Conservation (phyloP, 2,113 vertebrate species). For the Macroglossus sobrinus region DNA sequence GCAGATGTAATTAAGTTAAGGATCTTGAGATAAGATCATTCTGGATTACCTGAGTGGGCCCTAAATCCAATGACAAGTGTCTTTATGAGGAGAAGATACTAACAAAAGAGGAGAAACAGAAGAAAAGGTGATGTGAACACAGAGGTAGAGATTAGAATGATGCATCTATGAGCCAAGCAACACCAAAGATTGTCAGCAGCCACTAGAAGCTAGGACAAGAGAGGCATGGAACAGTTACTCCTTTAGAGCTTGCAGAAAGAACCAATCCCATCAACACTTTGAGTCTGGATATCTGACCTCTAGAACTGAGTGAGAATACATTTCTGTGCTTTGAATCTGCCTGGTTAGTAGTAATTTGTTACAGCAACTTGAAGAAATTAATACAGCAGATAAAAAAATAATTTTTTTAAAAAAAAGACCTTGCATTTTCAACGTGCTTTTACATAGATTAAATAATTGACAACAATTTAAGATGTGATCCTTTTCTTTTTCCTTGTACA, state of each 20-base stretch:
- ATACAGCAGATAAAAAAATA: not conserved
- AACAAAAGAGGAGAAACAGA: not conserved
- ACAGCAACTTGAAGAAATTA: not conserved
- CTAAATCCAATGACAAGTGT: not conserved
- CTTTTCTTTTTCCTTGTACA: not conserved
- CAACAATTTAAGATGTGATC: not conserved
- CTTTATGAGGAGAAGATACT: not conserved
- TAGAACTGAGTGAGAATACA: not conserved
- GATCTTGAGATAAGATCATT: not conserved
- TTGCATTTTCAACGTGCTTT: not conserved
- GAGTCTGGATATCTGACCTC: not conserved
- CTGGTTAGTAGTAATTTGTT: not conserved
- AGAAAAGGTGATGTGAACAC: not conserved
- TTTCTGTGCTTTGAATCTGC: not conserved
- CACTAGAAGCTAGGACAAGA: not conserved
- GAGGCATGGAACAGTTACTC: not conserved
- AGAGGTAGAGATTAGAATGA: not conserved
- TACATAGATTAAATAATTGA: not conserved
- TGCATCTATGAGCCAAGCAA: not conserved
- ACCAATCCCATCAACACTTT: not conserved
- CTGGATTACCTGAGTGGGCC: not conserved
- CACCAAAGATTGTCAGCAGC: fast-evolving
- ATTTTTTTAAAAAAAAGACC: not conserved
- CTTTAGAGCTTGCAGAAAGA: not conserved
- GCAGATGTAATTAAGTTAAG: not conserved